Evolutionary conservation across 2,888 invertebrate genomes (phyloP), one percentile per base, ranked within the genome.

Genomic region (Hyposoter didymator): DNA sequence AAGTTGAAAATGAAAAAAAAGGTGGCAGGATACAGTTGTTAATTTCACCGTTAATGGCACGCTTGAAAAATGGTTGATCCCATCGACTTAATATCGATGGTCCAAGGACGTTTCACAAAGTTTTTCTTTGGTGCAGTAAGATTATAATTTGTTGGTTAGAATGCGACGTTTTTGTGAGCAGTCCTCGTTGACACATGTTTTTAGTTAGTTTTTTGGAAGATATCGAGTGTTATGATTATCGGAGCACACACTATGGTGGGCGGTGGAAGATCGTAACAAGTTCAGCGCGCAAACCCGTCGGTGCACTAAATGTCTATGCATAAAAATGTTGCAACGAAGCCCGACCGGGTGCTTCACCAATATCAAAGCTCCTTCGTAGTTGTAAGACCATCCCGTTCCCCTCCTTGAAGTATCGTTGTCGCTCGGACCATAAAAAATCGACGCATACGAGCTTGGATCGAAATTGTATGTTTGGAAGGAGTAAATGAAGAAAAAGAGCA

Each of bases 261-360:
- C 73, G 17, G 69, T 64, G 39, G 70, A 52, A 47, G 45, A 69
- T 79, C 69, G 32, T 28, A 52, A 69, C 17, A 88, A 89, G 87
- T 89, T 82, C 88, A 86, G 86, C 88, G 87, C 55, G 73, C 73
- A 62, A 89, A 89, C 88, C 88, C 86, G 89, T 66, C 86, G 79
- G 74, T 89, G 85, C 83, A 92, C 92, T 91, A 92, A 90, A 90
- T 90, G 90, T 91, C 91, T 89, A 88, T 90, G 83, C 82, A 90
- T 92, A 92, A 92, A 92, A 92, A 92, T 92, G 79, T 86, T 82
- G 86, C 78, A 86, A 87, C 84, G 84, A 28, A 82, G 84, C 82
- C 78, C 83, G 88, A 72, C 84, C 85, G 76, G 70, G n/a, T 10
- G 81, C 59, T 66, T 76, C 70, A 73, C 76, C 74, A 64, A 78